Base-by-base conservation (phyloP, 2,113 vertebrate genomes). In the Thamnaconus septentrionalis region DNA sequence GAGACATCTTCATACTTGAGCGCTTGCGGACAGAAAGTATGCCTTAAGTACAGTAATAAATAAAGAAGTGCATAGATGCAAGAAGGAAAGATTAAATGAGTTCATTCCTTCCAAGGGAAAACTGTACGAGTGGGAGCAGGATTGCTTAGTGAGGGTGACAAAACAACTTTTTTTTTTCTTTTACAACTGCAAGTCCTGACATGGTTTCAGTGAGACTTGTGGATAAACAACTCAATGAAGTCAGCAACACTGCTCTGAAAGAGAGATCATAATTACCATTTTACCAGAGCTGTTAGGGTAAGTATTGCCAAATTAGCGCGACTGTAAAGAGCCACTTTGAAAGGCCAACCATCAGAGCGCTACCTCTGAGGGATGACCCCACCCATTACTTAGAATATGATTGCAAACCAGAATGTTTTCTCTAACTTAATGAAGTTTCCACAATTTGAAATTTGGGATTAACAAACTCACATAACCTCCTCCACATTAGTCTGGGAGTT, bases 101-200 rank as follows among this genome's bases (percentile, higher is more conserved):
- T 45, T 47, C 49, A 48, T 43, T 75, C 51, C 66, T 69, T 78
- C 80, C 68, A 84, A 60, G 81, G 82, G 4, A 84, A 67, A 45
- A 67, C 64, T 31, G 18, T 81, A 62, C 65, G 40, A 0, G 0
- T 4, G 8, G 49, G 42, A 44, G 39, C 11, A 42, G 40, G 3
- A 51, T 56, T 8, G 4, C 8, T 10, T 51, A 73, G 40, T 68
- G 45, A 45, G 0, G 4, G 12, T 61, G 39, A 78, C 47, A 52
- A 48, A 60, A 45, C 43, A 5, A n/a, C n/a, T n/a, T 8, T 46
- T 53, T 53, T 64, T 31, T 31, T 31, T 53, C 41, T 12, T 61
- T 47, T 11, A n/a, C 40, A 31, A n/a, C 42, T 62, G 50, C 88
- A 90, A 81, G 88, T 88, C 76, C 69, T 47, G 81, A 89, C 89